phyloP scores from a whole-genome alignment of 1,140 invertebrate genomes.

The Pygmarrhopalites habei region DNA sequence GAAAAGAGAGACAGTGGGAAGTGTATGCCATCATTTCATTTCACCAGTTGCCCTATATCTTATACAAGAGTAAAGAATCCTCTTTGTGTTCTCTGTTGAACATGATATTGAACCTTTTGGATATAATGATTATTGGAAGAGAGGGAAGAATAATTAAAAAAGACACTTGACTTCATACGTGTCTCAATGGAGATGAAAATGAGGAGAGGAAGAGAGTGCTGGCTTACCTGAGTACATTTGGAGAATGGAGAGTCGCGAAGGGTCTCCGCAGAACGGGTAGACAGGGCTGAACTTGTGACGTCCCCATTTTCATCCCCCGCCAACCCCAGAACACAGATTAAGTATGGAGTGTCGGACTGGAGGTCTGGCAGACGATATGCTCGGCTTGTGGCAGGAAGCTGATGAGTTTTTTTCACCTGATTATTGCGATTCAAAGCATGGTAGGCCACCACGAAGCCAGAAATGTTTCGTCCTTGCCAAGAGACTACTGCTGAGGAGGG shows the following conservation, averaged over 20 bases:
- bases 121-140: no score
- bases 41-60: no score
- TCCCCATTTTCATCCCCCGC: slow-evolving; percentile 54
- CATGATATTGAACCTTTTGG: no score
- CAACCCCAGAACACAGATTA: slow-evolving; percentile 73
- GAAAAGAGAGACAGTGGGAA: no score
- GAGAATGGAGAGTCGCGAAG: slow-evolving; percentile 38
- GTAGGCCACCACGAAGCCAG: slow-evolving; percentile 78
- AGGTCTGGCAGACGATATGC: slow-evolving; percentile 64
- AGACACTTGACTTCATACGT: no score
- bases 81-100: no score
- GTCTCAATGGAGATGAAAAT: no score
- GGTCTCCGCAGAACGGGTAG: slow-evolving; percentile 30
- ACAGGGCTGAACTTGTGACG: slow-evolving; percentile 32
- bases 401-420: slow-evolving; percentile 45
- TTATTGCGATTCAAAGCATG: slow-evolving; percentile 59
- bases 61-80: no score
- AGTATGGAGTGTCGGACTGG: slow-evolving; percentile 66
- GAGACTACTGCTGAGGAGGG: slow-evolving; percentile 41
- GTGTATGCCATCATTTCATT: no score
- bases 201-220: no score
- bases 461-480: slow-evolving; percentile 71
- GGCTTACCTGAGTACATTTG: slow-evolving; percentile 37
- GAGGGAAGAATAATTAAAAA: no score
- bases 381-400: slow-evolving; percentile 42